These are phyloP conservation scores for Hypanus sabinus DNA, from an alignment of 2,113 vertebrate species.

Conservation along the genomic window DNA sequence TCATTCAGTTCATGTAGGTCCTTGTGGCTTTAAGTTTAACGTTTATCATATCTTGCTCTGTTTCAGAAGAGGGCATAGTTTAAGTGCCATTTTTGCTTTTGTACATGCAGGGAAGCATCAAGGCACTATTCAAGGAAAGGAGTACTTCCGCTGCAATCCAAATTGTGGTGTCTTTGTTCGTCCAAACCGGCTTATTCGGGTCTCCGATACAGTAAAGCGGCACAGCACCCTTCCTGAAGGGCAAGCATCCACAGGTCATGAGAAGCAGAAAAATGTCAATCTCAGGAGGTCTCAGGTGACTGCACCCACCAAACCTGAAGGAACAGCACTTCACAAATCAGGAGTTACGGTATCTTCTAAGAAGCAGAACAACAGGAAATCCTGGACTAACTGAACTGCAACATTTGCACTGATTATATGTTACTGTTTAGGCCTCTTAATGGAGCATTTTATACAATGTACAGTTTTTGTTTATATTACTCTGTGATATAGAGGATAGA, in stretches of 20 bases:
- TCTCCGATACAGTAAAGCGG: constrained; percentile 52
- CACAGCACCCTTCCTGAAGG: constrained; percentile 48
- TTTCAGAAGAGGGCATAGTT: neutral
- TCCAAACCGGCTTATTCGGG: constrained; percentile 63
- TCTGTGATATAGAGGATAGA: constrained; percentile 54
- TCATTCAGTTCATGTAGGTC: too few species aligned
- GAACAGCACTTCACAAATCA: constrained; percentile 45
- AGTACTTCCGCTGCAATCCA: constrained; percentile 69
- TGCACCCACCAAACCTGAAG: constrained; percentile 42
- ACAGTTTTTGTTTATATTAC: constrained; percentile 52
- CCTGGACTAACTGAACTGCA: constrained; percentile 58
- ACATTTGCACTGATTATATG: constrained; percentile 62
- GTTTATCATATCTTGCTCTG: neutral
- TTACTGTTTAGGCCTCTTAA: constrained; percentile 52
- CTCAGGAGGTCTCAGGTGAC: constrained; percentile 41
- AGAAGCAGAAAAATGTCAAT: constrained; percentile 46
- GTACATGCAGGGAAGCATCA: constrained; percentile 67
- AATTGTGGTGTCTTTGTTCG: constrained; percentile 69
- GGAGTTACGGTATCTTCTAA: constrained; percentile 53
- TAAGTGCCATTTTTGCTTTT: neutral
- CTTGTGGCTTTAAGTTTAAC: neutral
- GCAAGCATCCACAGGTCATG: constrained; percentile 54
- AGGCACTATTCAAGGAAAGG: constrained; percentile 69
- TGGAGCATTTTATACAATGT: constrained; percentile 45
- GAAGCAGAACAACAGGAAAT: constrained; percentile 58